These are phyloP conservation scores for Coccyzus lansbergi DNA, from an alignment of 2,797 vertebrate species.

Conservation along the genomic window DNA sequence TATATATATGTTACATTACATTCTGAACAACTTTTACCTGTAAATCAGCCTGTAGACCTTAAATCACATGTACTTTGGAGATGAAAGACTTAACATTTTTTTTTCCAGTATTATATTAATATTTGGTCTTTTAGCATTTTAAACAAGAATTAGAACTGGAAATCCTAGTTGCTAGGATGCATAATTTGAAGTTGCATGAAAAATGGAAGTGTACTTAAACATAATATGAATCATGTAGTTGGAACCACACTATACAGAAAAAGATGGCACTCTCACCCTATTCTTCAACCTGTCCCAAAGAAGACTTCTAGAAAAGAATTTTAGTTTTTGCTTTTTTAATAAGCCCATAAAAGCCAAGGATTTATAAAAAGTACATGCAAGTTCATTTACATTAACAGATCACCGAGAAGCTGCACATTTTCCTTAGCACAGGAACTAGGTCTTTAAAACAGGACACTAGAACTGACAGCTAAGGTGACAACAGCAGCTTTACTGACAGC, in stretches of 20 bases:
- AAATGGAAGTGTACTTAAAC: neutral
- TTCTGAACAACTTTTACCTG: neutral
- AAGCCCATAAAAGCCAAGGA: slow-evolving; percentile 1
- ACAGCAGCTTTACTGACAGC: neutral
- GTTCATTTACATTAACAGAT: neutral
- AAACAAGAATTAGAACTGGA: neutral
- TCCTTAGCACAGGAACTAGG: neutral
- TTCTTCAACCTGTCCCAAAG: neutral
- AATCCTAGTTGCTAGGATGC: neutral
- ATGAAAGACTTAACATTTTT: neutral
- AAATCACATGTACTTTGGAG: neutral
- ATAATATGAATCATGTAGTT: neutral
- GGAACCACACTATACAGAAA: neutral
- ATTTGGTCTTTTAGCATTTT: neutral
- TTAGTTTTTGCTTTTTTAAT: slow-evolving; percentile 39
- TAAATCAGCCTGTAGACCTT: neutral
- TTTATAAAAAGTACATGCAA: slow-evolving; percentile 50
- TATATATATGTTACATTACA: too few relatives aligned
- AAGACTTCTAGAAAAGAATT: neutral
- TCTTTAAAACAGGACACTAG: neutral
- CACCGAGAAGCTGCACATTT: neutral
- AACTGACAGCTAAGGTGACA: neutral
- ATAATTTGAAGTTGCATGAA: neutral
- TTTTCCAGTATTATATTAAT: neutral
- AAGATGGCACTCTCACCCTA: neutral